Conservation (phyloP, 2,797 vertebrate genomes). For the Psittacula echo region DNA sequence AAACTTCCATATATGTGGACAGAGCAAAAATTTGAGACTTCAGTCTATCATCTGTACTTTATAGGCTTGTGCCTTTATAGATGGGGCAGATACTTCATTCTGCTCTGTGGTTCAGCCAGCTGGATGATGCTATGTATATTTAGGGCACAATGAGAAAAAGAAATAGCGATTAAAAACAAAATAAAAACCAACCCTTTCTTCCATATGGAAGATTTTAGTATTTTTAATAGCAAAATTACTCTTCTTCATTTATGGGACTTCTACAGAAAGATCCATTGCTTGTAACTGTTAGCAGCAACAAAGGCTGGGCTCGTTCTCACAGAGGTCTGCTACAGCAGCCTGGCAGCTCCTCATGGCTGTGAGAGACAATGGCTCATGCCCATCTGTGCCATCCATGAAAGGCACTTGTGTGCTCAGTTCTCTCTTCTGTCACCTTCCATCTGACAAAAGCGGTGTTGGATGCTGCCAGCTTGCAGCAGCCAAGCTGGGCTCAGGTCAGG, state of each 20-base stretch:
- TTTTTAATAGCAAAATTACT: slow-evolving; percentile 14
- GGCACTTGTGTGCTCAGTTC: not conserved
- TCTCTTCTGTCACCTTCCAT: not conserved
- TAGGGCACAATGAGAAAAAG: slow-evolving; percentile 22
- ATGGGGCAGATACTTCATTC: not conserved
- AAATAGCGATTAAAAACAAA: not conserved
- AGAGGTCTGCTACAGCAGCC: not conserved
- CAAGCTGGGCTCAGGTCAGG: not conserved
- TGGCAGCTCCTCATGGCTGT: not conserved
- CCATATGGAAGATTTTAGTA: slow-evolving; percentile 38
- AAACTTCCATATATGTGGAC: not conserved
- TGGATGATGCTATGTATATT: not conserved
- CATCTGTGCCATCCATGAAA: not conserved
- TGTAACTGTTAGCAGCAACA: not conserved
- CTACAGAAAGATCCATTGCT: not conserved
- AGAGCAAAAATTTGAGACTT: not conserved
- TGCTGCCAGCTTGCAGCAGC: not conserved
- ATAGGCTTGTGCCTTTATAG: slow-evolving; percentile 5
- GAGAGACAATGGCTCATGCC: fast-evolving
- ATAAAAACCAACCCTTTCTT: not conserved
- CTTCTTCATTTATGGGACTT: not conserved
- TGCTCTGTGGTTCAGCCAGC: slow-evolving; percentile 25
- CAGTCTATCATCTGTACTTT: not conserved
- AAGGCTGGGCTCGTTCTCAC: not conserved
- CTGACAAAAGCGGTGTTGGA: not conserved